Conservation (phyloP, 1,140 invertebrate species). For the Kradibia gibbosae region DNA sequence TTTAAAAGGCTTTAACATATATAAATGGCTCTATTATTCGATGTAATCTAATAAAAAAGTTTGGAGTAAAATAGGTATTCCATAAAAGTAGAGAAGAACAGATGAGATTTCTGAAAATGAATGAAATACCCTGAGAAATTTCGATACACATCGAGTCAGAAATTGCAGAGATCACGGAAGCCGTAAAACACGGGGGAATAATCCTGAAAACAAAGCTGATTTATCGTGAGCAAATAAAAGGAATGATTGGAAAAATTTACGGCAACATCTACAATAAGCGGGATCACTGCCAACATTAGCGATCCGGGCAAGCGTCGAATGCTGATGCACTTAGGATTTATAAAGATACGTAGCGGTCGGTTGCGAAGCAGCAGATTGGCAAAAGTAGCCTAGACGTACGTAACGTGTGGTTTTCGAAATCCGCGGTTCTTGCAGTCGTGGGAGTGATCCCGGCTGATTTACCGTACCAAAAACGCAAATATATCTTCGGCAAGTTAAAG, state of each 20-base stretch:
- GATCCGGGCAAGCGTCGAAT: neutral
- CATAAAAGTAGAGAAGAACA: neutral
- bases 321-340: conserved; percentile 20
- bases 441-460: neutral
- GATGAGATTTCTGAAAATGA: neutral
- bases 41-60: neutral
- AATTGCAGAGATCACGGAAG: neutral
- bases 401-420: conserved; percentile 1
- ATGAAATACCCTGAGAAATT: neutral
- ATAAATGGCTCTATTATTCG: neutral
- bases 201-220: conserved; percentile 14
- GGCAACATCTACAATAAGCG: neutral
- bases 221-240: conserved; percentile 11
- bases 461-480: neutral
- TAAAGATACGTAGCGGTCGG: neutral
- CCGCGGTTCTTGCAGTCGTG: neutral
- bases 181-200: neutral
- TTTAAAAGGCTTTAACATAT: neutral
- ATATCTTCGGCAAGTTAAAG: neutral
- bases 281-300: conserved; percentile 12
- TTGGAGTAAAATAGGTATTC: neutral
- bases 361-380: neutral
- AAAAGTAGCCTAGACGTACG: neutral
- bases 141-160: conserved; percentile 3
- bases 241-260: conserved; percentile 23